Evolutionary conservation across 2,113 vertebrate species (phyloP), one percentile per base, ranked within the genome.

Genomic region (Eublepharis macularius): DNA sequence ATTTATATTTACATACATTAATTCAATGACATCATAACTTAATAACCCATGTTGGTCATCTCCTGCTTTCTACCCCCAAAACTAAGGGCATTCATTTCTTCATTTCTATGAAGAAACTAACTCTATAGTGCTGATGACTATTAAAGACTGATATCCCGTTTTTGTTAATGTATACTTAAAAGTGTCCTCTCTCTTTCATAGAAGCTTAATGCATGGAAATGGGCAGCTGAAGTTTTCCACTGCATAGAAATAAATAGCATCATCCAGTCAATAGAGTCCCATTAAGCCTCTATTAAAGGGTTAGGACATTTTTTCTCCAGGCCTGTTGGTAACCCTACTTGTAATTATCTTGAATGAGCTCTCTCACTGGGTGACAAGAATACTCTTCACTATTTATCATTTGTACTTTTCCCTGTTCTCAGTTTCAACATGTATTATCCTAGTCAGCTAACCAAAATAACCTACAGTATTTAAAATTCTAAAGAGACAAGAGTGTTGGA

Each of bases 261-360:
- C 57, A 60, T 21, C 6, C 8, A 21, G 21, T 60, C 57, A 24
- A 60, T n/a, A n/a, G 7, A 17, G 24, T 24, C 16, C 19, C 57
- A 54, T 54, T 2, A 54, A 54, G 2, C 14, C 16, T 54, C 51
- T 12, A 54, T 17, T 54, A 54, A 54, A 54, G 51, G 2, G 16
- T 2, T 17, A 60, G 57, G 4, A 24, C 57, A 60, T 60, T 60
- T 60, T n/a, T 60, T 60, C 57, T 60, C 21, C 57, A 60, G 57
- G 21, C 57, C 19, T 60, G 21, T 60, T 60, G 16, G 3, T 60
- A 60, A 24, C 57, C 6, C 57, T 24, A 89, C 49, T 88, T 82
- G 92, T 93, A 91, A 92, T 92, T 93, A 93, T 87, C 89, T 87
- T 79, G 1, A 75, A 86, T 69, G 5, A 54, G 84, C 73, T 73